These are phyloP conservation scores for Protonemura montana DNA, from an alignment of 2,888 invertebrate genomes.

Conservation along the genomic window DNA sequence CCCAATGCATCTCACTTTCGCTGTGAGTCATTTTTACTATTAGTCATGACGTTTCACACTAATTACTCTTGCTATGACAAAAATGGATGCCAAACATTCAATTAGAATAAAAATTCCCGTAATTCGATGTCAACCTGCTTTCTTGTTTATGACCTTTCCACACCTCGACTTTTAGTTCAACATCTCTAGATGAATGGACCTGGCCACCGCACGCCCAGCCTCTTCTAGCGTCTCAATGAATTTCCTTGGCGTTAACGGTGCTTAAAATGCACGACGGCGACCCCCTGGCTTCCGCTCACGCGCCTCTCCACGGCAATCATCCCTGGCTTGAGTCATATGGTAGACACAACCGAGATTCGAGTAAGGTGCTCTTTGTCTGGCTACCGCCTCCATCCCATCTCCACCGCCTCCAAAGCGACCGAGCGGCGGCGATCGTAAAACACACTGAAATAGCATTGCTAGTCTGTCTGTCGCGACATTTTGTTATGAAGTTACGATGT, in stretches of 20 bases:
- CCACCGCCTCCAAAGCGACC: too few species aligned
- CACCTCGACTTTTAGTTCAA: too few species aligned
- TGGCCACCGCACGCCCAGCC: too few species aligned
- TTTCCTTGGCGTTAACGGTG: background rate
- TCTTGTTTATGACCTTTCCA: too few species aligned
- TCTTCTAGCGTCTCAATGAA: background rate
- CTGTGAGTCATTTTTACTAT: too few species aligned
- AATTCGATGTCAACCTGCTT: too few species aligned
- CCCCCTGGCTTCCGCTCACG: background rate
- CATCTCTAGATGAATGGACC: too few species aligned
- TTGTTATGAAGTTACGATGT: background rate
- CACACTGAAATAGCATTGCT: conserved; percentile 1
- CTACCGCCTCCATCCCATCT: background rate
- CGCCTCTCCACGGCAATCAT: background rate
- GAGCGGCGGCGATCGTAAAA: background rate
- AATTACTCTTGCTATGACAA: too few species aligned
- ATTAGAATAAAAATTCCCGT: too few species aligned
- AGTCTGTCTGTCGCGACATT: background rate
- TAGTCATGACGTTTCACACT: too few species aligned
- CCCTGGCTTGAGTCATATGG: background rate
- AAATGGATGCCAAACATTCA: too few species aligned
- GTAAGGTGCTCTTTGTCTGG: background rate
- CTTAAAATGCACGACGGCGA: background rate
- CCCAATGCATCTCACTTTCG: too few species aligned
- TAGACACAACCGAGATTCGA: background rate